phyloP scores from a whole-genome alignment of 2,888 invertebrate species.

The Nyleta sp. region DNA sequence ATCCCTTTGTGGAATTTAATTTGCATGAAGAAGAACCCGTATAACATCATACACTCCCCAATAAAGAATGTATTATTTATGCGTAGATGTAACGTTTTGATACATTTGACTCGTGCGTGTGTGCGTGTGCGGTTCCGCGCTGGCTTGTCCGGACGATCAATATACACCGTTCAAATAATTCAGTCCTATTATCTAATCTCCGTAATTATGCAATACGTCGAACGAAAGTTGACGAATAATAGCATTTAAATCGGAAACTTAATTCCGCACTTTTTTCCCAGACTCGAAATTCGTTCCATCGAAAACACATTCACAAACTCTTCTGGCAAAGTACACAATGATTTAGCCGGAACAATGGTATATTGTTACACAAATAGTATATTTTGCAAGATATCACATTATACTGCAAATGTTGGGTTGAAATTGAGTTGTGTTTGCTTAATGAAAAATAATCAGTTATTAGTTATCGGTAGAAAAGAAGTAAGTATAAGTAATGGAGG shows the following conservation, averaged over 20 bases:
- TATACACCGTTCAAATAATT: conserved; percentile 19
- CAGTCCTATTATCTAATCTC: conserved; percentile 23
- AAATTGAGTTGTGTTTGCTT: conserved; percentile 63
- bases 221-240: conserved; percentile 1
- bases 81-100: conserved; percentile 49
- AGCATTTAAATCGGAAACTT: background rate
- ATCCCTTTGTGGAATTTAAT: conserved; percentile 55
- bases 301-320: conserved; percentile 6
- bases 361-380: conserved; percentile 45
- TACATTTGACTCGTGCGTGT: conserved; percentile 22
- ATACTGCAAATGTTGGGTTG: conserved; percentile 42
- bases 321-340: conserved; percentile 29
- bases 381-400: conserved; percentile 53
- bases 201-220: conserved; percentile 6
- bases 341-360: conserved; percentile 40
- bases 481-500: no score
- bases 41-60: conserved; percentile 34
- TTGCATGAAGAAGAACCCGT: conserved; percentile 58
- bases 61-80: conserved; percentile 48
- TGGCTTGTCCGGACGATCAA: conserved; percentile 24
- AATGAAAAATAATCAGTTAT: no score
- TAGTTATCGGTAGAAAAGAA: no score
- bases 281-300: background rate
- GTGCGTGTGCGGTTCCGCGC: background rate
- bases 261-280: background rate